phyloP scores from a whole-genome alignment of 1,140 invertebrate species.

The Drosophila kikkawai region DNA sequence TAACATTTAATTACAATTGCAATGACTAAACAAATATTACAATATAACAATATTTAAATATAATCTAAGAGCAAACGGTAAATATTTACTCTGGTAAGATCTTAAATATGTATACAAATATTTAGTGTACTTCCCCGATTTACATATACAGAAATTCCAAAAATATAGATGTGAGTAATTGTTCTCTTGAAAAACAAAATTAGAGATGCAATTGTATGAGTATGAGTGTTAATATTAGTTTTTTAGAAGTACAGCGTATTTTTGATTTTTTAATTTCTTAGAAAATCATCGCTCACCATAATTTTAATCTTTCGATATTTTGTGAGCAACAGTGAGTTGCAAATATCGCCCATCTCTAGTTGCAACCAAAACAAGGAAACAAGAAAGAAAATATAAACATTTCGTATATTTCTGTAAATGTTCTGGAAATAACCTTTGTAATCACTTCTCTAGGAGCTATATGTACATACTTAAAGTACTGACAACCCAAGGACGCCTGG shows the following conservation, averaged over 20 bases:
- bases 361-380: neutral
- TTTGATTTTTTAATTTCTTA: too few relatives aligned
- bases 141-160: neutral
- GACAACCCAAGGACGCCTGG: neutral
- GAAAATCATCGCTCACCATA: neutral
- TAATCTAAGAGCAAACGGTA: neutral
- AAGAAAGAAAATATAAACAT: too few relatives aligned
- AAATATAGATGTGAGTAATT: neutral
- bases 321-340: neutral
- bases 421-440: conserved; percentile 1
- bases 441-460: neutral
- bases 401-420: neutral
- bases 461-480: neutral
- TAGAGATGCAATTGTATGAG: neutral
- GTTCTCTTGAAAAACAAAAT: neutral
- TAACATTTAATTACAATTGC: neutral
- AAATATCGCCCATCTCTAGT: neutral
- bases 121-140: neutral
- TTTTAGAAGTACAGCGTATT: too few relatives aligned
- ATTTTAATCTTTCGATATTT: neutral
- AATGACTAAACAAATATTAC: neutral
- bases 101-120: neutral
- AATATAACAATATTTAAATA: too few relatives aligned
- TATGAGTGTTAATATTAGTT: too few relatives aligned
- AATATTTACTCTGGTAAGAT: neutral